Percentiles rank a stretch among this genome's conserved stretches.
These are phyloP conservation scores for Harpalus rufipes DNA, from an alignment of 2,888 invertebrate species.

Conservation along the genomic window DNA sequence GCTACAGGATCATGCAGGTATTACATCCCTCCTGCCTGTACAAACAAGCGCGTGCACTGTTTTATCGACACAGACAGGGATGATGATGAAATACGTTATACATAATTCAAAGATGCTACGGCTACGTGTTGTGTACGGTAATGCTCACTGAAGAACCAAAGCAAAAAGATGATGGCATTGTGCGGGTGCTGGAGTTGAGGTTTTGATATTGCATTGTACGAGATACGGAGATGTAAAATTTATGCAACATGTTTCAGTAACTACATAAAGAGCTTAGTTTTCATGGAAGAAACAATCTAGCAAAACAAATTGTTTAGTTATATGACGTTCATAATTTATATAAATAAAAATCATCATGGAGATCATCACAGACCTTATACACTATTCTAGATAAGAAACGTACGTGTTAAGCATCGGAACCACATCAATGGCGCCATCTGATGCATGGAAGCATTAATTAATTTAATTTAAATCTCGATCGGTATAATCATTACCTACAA, in stretches of 20 bases:
- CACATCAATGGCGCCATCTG: too few species aligned
- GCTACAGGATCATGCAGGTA: constrained; percentile 50
- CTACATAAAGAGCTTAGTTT: not conserved
- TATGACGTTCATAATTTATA: too few species aligned
- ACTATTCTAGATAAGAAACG: too few species aligned
- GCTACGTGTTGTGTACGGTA: constrained; percentile 27
- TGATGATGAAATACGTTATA: constrained; percentile 43
- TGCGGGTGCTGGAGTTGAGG: not conserved
- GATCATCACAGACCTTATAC: too few species aligned
- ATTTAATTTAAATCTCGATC: too few species aligned
- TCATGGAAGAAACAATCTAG: not conserved
- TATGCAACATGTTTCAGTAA: not conserved
- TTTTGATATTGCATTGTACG: not conserved
- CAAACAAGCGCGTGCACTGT: constrained; percentile 47
- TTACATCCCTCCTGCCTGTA: constrained; percentile 38
- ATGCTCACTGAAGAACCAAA: not conserved
- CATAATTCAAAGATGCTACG: constrained; percentile 48
- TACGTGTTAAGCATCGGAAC: too few species aligned
- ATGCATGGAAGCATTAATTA: too few species aligned
- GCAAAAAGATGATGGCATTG: not conserved
- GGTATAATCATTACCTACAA: too few species aligned
- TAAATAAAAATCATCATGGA: too few species aligned
- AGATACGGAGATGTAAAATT: not conserved
- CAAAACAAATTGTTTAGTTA: too few species aligned
- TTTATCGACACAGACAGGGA: constrained; percentile 49